phyloP scores from a whole-genome alignment of 2,797 vertebrate genomes.

The Knipowitschia caucasica region DNA sequence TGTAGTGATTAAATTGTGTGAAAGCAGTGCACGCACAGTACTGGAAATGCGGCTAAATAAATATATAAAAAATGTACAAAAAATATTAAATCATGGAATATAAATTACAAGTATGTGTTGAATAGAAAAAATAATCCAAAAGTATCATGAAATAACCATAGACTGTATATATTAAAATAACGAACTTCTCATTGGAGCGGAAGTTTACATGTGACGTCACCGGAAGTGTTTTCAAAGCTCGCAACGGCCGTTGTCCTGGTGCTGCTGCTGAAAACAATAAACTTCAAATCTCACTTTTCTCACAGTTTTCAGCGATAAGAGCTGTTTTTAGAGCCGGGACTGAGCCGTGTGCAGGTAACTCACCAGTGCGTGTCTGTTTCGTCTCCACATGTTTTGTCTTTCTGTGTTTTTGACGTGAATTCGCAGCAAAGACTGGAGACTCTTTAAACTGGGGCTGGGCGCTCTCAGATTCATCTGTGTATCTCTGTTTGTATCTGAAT shows the following conservation, averaged over 20 bases:
- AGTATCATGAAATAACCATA: too few relatives aligned
- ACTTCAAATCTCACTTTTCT: neutral
- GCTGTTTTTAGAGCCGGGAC: accelerated
- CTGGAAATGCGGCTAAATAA: too few relatives aligned
- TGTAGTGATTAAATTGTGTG: too few relatives aligned
- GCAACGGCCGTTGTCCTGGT: conserved; percentile 54
- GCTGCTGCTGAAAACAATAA: conserved; percentile 17
- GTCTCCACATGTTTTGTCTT: neutral
- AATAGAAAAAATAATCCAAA: too few relatives aligned
- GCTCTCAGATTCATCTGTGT: neutral
- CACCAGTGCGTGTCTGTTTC: neutral
- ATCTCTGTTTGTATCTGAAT: neutral
- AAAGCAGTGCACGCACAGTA: too few relatives aligned
- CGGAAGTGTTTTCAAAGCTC: conserved; percentile 65
- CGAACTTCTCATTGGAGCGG: too few relatives aligned
- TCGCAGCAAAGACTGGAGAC: conserved; percentile 3
- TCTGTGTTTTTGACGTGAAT: neutral
- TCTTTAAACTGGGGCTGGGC: neutral
- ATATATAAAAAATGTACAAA: too few relatives aligned
- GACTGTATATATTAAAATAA: too few relatives aligned
- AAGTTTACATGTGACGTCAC: neutral
- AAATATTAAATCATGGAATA: too few relatives aligned
- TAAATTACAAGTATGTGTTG: too few relatives aligned
- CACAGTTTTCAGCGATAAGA: neutral
- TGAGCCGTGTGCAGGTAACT: conserved; percentile 6